Evolutionary conservation across 2,888 invertebrate genomes (phyloP), one percentile per base, ranked within the genome.

Genomic region (Polia nebulosa): DNA sequence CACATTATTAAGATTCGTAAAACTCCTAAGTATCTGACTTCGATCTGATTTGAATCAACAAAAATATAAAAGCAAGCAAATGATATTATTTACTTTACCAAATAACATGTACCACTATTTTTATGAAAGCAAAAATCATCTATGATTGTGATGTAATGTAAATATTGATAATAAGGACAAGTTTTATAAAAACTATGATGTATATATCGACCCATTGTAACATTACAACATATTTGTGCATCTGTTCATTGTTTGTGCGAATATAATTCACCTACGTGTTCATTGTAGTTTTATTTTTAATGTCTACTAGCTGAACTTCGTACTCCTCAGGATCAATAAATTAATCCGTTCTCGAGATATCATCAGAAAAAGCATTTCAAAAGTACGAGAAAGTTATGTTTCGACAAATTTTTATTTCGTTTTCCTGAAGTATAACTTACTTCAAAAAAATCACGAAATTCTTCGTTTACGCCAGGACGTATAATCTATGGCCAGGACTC

Each of bases 191-290:
- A 88, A 87, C 81, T 78, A 70, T 75, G 78, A 78, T 88, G 87
- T 90, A 84, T 84, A 86, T 81, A 74, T 81, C 75, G 77, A 82
- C 56, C 65, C 62, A 49, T 72, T 44, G 47, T 73, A 58, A 72
- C 36, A 68, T 71, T 73, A 69, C 52, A 71, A 70, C 81, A 84
- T 88, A 87, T 89, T 89, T 90, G 90, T 92, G 91, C 89, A 90
- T 90, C 79, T 91, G 89, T 90, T 92, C 80, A 90, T 91, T 92
- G 90, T 92, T 93, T 92, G 88, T 92, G 93, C 91, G 88, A 94
- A 94, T 94, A 94, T 90, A 94, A 91, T 90, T 89, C 87, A 89
- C 85, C 88, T 82, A 87, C 73, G 82, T 87, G 87, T 89, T 88
- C 47, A 71, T 71, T 75, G 56, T 65, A 41, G 74, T 88, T 90